These are phyloP conservation scores for Microtus agrestis DNA, from an alignment of 2,797 vertebrate genomes.

Conservation along the genomic window DNA sequence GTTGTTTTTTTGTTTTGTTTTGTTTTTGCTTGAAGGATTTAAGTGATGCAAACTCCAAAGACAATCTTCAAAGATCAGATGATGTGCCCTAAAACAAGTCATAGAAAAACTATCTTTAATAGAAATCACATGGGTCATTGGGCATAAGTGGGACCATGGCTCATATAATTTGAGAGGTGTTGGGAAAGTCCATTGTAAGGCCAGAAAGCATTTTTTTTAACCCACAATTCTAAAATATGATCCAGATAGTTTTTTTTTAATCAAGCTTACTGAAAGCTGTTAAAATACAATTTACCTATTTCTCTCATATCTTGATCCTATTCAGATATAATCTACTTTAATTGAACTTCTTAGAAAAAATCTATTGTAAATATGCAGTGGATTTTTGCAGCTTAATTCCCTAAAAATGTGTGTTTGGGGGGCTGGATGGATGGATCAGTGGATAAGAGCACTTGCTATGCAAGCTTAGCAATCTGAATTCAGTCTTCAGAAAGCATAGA, in stretches of 20 bases:
- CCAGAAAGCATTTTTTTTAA: background rate
- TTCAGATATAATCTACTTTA: constrained; percentile 61
- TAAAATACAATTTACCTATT: constrained; percentile 1
- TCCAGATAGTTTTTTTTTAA: background rate
- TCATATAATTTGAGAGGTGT: background rate
- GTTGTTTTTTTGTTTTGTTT: no score
- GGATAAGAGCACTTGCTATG: background rate
- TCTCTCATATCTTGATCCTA: constrained; percentile 17
- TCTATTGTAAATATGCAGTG: constrained; percentile 24
- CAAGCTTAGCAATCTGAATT: background rate
- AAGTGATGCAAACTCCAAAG: background rate
- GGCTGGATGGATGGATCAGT: background rate
- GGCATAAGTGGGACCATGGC: constrained; percentile 4
- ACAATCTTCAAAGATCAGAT: constrained; percentile 25
- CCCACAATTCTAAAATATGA: constrained; percentile 13
- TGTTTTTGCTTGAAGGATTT: constrained; percentile 58
- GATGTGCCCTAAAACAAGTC: constrained; percentile 32
- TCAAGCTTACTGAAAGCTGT: background rate
- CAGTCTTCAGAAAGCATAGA: background rate
- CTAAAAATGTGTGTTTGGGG: background rate
- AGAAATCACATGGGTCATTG: constrained; percentile 21
- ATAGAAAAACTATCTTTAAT: constrained; percentile 6
- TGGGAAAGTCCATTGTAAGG: background rate
- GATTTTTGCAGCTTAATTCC: constrained; percentile 21
- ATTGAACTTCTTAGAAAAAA: background rate